Evolutionary conservation across 2,888 invertebrate genomes (phyloP).

Genomic region (Drosophila picticornis): DNA sequence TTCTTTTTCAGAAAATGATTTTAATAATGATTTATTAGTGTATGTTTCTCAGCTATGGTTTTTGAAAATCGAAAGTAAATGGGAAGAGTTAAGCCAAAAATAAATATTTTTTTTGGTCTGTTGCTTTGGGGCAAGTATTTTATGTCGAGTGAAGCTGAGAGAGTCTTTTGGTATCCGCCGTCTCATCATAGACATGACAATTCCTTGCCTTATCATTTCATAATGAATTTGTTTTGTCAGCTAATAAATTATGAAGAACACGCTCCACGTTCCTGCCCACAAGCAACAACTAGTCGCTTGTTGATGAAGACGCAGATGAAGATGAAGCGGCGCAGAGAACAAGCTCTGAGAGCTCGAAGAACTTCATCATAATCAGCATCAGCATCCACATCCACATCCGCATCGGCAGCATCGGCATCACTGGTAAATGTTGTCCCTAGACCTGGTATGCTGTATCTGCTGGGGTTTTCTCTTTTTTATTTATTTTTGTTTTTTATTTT

Average conservation of each 20-base stretch:
- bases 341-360: constrained; percentile 24
- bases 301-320: not conserved
- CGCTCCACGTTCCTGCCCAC: constrained; percentile 59
- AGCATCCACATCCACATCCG: constrained; percentile 44
- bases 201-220: constrained; percentile 75
- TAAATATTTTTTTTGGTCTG: no score
- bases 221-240: constrained; percentile 83
- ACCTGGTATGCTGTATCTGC: constrained; percentile 20
- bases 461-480: constrained; percentile 27
- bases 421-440: constrained; percentile 56
- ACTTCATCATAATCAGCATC: constrained; percentile 71
- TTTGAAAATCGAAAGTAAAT: not conserved
- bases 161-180: constrained; percentile 42
- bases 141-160: not conserved
- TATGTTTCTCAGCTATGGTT: not conserved
- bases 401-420: constrained; percentile 41
- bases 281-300: constrained; percentile 23
- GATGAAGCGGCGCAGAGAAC: constrained; percentile 5
- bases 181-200: constrained; percentile 64
- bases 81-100: not conserved
- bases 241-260: constrained; percentile 80
- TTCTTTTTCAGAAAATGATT: not conserved
- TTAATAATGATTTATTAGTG: not conserved
- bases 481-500: not conserved
- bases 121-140: not conserved